Evolutionary conservation across 2,888 invertebrate species (phyloP).

Genomic region (Eilema depressum): DNA sequence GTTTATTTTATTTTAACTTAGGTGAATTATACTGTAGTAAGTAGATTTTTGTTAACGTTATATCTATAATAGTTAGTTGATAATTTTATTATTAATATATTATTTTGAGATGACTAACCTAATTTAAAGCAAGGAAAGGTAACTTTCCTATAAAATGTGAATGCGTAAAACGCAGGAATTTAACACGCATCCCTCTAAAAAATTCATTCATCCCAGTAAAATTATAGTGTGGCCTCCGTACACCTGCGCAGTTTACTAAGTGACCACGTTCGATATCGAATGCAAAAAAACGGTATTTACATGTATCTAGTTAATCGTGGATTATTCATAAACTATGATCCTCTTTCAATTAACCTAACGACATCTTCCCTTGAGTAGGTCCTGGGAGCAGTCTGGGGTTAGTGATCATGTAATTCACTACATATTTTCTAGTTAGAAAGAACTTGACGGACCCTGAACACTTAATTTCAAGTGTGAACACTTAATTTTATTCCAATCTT

Average conservation of each 20-base stretch:
- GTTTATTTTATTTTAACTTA: too few species aligned
- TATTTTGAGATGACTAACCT: constrained; percentile 20
- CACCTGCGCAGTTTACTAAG: constrained; percentile 61
- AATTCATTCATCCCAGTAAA: constrained; percentile 59
- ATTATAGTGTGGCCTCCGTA: constrained; percentile 58
- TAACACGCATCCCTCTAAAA: constrained; percentile 60
- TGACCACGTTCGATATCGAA: constrained; percentile 43
- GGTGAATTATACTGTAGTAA: background rate
- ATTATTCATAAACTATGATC: background rate
- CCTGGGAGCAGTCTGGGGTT: background rate
- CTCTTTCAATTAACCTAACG: background rate
- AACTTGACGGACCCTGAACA: too few species aligned
- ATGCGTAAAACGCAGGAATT: constrained; percentile 54
- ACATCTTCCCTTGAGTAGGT: background rate
- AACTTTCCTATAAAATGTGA: constrained; percentile 34
- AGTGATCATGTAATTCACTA: background rate
- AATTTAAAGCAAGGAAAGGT: constrained; percentile 8
- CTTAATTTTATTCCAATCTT: background rate
- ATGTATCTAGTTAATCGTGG: constrained; percentile 22
- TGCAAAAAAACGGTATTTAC: constrained; percentile 41
- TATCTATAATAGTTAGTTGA: background rate
- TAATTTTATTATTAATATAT: background rate
- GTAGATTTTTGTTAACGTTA: background rate
- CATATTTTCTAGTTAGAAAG: background rate
- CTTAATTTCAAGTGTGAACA: too few species aligned